Base-by-base conservation (phyloP, 2,113 vertebrate species). In the Acinonyx jubatus region DNA sequence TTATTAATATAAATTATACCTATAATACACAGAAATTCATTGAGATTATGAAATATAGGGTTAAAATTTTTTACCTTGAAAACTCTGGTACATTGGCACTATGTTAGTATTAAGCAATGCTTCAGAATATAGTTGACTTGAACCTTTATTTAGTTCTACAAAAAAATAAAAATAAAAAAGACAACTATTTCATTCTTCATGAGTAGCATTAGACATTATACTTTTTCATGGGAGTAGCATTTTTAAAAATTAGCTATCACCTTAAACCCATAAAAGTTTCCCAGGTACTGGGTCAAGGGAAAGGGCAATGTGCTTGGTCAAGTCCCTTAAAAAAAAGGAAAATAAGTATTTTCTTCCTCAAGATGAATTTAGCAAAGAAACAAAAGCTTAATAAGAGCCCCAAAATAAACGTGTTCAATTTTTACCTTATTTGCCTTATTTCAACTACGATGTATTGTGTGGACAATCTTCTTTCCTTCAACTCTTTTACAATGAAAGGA, bases 61-160 rank as follows among this genome's bases (percentile, higher is more conserved):
- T 52, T 89, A 29, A 93, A 92, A 89, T 8, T 55, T 89, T 97
- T 98, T 98, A 99, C 99, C 99, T 99, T 99, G 98, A 97, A 99
- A 99, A 89, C 98, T 99, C 93, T 98, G 98, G 97, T 99, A 99
- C 99, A 99, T 99, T 66, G 99, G 99, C n/a, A 98, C 98, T 68
- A 98, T 94, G 65, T 99, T 99, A 97, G 98, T 99, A 55, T 97
- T 99, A 93, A 99, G 98, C 87, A 99, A 93, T 38, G 98, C 99
- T 97, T 99, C 99, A 1, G 98, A 98, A 89, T 98, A 94, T 85
- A 91, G 97, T 84, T 96, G 96, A 92, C 25, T 96, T 94, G 84
- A 97, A 68, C 76, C 92, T 91, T 94, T 97, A 97, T 96, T 97
- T 84, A 99, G 89, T 98, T 98, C 99, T 99, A 95, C 69, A 98